Percentiles rank a stretch among this genome's conserved stretches.
Evolutionary conservation across 2,113 vertebrate species (phyloP).

Genomic region (Eudyptes chrysolophus): DNA sequence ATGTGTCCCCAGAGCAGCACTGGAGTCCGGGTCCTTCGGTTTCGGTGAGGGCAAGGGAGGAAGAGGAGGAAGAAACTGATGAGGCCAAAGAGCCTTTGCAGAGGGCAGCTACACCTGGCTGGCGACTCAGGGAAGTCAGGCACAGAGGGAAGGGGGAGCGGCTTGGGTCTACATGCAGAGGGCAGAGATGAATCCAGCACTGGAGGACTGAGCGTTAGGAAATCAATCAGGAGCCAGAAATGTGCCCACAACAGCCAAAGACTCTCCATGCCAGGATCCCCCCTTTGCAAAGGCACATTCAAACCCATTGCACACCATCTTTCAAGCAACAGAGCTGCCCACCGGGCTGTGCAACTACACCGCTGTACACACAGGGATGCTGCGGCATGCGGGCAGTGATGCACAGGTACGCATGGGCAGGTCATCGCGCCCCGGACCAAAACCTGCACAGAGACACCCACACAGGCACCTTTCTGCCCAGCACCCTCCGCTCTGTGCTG

Average conservation of each 20-base stretch:
- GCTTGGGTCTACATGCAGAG: not conserved
- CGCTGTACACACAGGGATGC: rapidly evolving
- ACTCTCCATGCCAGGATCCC: not conserved
- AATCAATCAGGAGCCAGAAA: not conserved
- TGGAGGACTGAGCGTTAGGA: not conserved
- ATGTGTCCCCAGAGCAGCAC: not conserved
- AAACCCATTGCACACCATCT: not conserved
- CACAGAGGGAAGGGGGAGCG: not conserved
- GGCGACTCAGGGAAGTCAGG: not conserved
- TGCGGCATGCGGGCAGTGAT: rapidly evolving
- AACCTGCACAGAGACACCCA: not conserved
- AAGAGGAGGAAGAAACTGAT: not conserved
- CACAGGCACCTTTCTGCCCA: not conserved
- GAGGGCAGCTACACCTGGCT: not conserved
- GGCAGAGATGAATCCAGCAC: not conserved
- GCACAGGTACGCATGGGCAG: rapidly evolving
- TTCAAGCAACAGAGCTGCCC: not conserved
- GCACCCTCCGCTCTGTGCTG: not conserved
- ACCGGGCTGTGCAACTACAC: rapidly evolving
- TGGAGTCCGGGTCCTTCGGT: not conserved
- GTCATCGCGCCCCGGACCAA: rapidly evolving
- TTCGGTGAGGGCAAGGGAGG: not conserved
- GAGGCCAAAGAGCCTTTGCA: not conserved
- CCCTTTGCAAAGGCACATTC: not conserved
- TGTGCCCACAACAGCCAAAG: not conserved